Percentiles rank a stretch among this genome's conserved stretches.
These are phyloP conservation scores for Cybosia mesomella DNA, from an alignment of 2,888 invertebrate species.

Conservation along the genomic window DNA sequence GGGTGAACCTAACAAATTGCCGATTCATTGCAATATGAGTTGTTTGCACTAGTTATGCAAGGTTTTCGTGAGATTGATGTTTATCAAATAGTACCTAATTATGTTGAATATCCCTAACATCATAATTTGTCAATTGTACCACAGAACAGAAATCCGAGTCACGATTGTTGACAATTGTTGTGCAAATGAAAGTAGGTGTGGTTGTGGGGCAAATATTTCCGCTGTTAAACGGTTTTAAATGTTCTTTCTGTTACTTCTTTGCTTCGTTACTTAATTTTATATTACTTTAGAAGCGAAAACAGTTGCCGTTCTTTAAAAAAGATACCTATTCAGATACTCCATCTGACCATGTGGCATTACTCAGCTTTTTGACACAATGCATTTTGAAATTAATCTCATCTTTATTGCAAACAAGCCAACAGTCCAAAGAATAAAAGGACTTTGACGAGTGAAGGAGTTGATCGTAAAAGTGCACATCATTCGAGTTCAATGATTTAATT, in stretches of 20 bases:
- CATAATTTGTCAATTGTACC: conserved; percentile 32
- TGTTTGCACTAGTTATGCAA: conserved; percentile 41
- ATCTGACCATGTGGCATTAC: conserved; percentile 27
- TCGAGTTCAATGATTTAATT: conserved; percentile 36
- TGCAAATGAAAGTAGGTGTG: conserved; percentile 39
- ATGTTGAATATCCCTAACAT: conserved; percentile 31
- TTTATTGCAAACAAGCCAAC: conserved; percentile 53
- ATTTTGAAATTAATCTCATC: conserved; percentile 53
- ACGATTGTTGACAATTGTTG: conserved; percentile 38
- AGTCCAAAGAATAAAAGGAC: conserved; percentile 39
- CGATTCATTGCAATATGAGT: conserved; percentile 53
- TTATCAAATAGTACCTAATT: conserved; percentile 46
- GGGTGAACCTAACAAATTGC: conserved; percentile 56
- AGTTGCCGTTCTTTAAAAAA: background rate
- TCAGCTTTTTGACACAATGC: conserved; percentile 37
- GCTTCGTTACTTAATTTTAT: background rate
- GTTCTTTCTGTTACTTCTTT: background rate
- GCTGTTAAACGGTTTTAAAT: background rate
- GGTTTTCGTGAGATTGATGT: conserved; percentile 53
- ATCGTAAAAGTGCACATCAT: conserved; percentile 53
- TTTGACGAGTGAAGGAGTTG: conserved; percentile 45
- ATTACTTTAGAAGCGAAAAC: background rate
- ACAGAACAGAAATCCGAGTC: conserved; percentile 37
- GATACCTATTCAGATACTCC: background rate
- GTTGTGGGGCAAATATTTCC: conserved; percentile 21